Conservation (phyloP, 2,797 vertebrate species). For the Leontopithecus rosalia region DNA sequence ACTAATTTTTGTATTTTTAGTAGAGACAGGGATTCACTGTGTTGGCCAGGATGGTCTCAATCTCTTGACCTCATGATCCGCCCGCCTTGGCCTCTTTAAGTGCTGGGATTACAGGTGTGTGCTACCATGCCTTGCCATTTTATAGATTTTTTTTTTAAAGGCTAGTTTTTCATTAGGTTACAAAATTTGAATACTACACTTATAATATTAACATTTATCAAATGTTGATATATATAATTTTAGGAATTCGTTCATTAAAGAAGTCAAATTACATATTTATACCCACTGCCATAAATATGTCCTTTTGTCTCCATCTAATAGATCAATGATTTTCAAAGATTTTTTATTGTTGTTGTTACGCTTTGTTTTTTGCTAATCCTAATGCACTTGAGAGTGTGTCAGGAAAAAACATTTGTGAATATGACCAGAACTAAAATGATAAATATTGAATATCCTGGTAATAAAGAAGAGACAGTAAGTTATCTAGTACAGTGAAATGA, state of each 20-base stretch:
- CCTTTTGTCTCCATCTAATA: neutral
- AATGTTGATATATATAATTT: neutral
- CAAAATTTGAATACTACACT: neutral
- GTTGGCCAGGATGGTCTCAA: too few relatives aligned
- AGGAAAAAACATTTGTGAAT: neutral
- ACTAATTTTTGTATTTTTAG: too few relatives aligned
- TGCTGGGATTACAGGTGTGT: too few relatives aligned
- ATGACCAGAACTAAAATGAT: conserved; percentile 23
- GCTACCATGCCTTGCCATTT: neutral
- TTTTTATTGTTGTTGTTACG: neutral
- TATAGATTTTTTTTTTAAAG: neutral
- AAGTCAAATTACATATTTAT: neutral
- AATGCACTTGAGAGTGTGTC: neutral
- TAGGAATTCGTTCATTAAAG: neutral
- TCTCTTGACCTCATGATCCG: too few relatives aligned
- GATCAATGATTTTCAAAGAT: neutral
- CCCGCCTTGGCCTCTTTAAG: too few relatives aligned
- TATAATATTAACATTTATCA: neutral
- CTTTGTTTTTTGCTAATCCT: neutral
- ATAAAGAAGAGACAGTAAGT: conserved; percentile 23
- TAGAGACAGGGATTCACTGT: too few relatives aligned
- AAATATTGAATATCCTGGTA: conserved; percentile 45
- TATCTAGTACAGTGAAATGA: conserved; percentile 28
- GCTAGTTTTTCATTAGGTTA: neutral
- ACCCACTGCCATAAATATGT: neutral